Percentiles rank a stretch among this genome's conserved stretches.
Conservation (phyloP, 2,113 vertebrate species). For the Ophiodon elongatus region DNA sequence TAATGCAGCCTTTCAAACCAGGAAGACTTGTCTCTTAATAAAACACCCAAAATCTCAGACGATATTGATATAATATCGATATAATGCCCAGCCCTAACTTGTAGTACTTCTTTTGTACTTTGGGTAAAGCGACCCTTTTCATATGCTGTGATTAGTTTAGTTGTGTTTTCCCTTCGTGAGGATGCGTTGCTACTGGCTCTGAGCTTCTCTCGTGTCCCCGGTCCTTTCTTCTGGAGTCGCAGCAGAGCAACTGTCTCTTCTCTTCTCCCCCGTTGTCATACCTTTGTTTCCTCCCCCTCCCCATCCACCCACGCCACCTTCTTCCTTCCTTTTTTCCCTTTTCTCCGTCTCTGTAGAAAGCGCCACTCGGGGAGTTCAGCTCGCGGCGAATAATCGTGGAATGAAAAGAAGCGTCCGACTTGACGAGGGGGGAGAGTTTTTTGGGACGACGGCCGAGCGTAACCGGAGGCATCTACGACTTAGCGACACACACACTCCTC, state of each 20-base stretch:
- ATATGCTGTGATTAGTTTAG: neutral
- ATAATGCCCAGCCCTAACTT: neutral
- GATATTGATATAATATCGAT: neutral
- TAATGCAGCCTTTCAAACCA: neutral
- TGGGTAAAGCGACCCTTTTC: neutral
- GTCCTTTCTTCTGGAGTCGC: neutral
- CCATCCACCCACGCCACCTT: conserved; percentile 51
- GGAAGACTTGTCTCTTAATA: neutral
- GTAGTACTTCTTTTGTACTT: neutral
- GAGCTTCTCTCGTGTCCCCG: no score
- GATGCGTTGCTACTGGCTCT: no score
- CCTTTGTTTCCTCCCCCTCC: conserved; percentile 28
- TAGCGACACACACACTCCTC: conserved; percentile 20
- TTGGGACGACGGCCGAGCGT: conserved; percentile 31
- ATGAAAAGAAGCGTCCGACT: conserved; percentile 62
- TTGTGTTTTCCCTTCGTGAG: neutral
- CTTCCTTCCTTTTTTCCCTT: conserved; percentile 44
- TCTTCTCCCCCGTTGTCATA: conserved; percentile 36
- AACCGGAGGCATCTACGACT: conserved; percentile 54
- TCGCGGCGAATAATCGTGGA: conserved; percentile 54
- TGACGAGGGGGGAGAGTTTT: conserved; percentile 34
- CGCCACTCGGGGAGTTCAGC: conserved; percentile 73
- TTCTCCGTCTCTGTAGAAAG: conserved; percentile 44
- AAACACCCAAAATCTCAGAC: neutral
- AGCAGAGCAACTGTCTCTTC: conserved; percentile 17